Evolutionary conservation across 2,113 vertebrate genomes (phyloP).

Genomic region (Circaetus gallicus): DNA sequence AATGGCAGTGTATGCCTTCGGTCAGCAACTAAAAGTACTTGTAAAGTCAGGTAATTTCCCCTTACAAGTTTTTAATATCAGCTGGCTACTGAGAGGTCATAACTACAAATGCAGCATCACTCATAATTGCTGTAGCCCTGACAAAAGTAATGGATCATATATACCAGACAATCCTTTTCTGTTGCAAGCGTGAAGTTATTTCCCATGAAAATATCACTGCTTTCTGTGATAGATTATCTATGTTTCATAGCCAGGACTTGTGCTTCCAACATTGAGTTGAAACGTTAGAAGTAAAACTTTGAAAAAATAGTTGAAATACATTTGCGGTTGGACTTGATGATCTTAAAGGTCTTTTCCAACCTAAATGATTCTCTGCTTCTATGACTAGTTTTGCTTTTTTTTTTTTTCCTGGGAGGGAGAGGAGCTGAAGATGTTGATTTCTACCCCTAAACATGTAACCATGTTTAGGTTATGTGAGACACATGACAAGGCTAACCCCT

Average conservation of each 20-base stretch:
- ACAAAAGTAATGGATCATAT: background rate
- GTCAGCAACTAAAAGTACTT: background rate
- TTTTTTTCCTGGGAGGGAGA: background rate
- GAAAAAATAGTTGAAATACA: background rate
- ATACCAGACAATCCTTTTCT: background rate
- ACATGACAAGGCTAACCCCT: background rate
- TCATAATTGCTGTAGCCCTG: background rate
- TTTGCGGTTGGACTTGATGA: fast-evolving
- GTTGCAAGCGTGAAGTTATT: background rate
- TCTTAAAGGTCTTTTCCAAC: background rate
- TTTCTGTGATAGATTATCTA: background rate
- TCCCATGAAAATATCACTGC: background rate
- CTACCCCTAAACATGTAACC: background rate
- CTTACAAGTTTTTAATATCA: background rate
- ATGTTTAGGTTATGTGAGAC: too few relatives aligned
- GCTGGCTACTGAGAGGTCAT: background rate
- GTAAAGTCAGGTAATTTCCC: background rate
- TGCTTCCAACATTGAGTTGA: background rate
- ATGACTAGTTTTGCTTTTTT: background rate
- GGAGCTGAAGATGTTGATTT: background rate
- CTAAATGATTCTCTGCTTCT: background rate
- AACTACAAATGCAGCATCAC: background rate
- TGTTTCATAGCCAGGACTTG: background rate
- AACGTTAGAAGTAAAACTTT: background rate
- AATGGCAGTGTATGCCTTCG: background rate